phyloP scores from a whole-genome alignment of 1,140 invertebrate genomes.

The Megathymus violae region DNA sequence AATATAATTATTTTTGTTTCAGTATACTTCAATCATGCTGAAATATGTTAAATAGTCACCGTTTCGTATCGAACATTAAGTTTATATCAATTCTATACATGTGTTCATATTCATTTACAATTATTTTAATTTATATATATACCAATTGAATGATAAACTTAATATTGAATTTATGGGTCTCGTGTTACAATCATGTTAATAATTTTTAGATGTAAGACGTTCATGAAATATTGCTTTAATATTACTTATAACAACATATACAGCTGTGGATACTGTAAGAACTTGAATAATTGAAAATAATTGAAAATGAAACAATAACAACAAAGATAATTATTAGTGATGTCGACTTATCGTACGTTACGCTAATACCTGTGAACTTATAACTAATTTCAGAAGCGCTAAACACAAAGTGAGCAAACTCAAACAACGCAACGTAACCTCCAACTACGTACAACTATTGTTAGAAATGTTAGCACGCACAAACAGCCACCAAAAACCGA shows the following conservation, averaged over 20 bases:
- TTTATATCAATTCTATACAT: constrained; percentile 21
- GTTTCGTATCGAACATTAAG: constrained; percentile 21
- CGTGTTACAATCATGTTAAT: constrained; percentile 36
- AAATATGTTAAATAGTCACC: constrained; percentile 16
- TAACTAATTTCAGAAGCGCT: constrained; percentile 46
- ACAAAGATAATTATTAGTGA: constrained; percentile 32
- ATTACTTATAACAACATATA: constrained; percentile 23
- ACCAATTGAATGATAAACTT: constrained; percentile 24
- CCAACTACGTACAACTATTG: constrained; percentile 58
- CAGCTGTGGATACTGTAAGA: constrained; percentile 26
- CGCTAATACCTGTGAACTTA: constrained; percentile 56
- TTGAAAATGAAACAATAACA: constrained; percentile 22
- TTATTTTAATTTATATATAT: constrained; percentile 8
- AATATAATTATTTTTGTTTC: constrained; percentile 12
- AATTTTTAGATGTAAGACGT: constrained; percentile 30
- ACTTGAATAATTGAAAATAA: constrained; percentile 22
- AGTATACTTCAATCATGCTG: constrained; percentile 22
- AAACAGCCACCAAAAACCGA: constrained; percentile 73
- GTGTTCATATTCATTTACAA: constrained; percentile 5
- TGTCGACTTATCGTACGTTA: constrained; percentile 42
- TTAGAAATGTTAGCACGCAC: constrained; percentile 82
- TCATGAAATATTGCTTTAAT: constrained; percentile 22
- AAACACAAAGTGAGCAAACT: constrained; percentile 56
- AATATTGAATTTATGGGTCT: constrained; percentile 19
- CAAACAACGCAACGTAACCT: constrained; percentile 65